phyloP scores from a whole-genome alignment of 2,888 invertebrate species.

The Hypolimnas misippus region DNA sequence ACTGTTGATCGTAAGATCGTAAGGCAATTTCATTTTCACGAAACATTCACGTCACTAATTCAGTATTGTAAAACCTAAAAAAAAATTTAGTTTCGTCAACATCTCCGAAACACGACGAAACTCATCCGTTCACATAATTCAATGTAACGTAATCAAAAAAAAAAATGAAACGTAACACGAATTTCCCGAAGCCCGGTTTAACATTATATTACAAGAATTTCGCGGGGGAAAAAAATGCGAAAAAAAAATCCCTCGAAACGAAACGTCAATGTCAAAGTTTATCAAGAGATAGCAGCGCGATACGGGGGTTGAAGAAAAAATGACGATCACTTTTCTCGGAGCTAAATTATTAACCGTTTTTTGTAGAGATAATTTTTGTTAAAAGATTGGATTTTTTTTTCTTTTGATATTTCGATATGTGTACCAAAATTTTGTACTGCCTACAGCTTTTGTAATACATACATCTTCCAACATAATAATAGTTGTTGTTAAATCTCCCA shows the following conservation, averaged over 20 bases:
- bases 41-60: too few relatives aligned
- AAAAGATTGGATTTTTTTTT: conserved; percentile 32
- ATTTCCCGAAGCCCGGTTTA: neutral
- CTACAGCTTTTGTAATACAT: neutral
- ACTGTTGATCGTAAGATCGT: too few relatives aligned
- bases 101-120: neutral
- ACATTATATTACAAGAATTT: neutral
- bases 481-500: conserved; percentile 4
- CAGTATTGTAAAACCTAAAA: too few relatives aligned
- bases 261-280: conserved; percentile 39
- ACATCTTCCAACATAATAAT: too few relatives aligned
- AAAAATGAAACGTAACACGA: neutral
- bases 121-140: neutral
- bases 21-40: too few relatives aligned
- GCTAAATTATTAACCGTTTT: conserved; percentile 37
- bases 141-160: neutral
- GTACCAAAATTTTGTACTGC: neutral
- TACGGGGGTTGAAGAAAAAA: conserved; percentile 24
- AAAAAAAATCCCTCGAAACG: conserved; percentile 22
- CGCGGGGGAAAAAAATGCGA: conserved; percentile 25
- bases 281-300: conserved; percentile 35
- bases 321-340: conserved; percentile 18
- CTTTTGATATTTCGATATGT: neutral
- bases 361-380: conserved; percentile 33
- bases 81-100: too few relatives aligned